A percentile compares a stretch with the other conserved stretches of the same genome.
These are phyloP conservation scores for Lepus timidus DNA, from an alignment of 2,113 vertebrate genomes.

Conservation along the genomic window DNA sequence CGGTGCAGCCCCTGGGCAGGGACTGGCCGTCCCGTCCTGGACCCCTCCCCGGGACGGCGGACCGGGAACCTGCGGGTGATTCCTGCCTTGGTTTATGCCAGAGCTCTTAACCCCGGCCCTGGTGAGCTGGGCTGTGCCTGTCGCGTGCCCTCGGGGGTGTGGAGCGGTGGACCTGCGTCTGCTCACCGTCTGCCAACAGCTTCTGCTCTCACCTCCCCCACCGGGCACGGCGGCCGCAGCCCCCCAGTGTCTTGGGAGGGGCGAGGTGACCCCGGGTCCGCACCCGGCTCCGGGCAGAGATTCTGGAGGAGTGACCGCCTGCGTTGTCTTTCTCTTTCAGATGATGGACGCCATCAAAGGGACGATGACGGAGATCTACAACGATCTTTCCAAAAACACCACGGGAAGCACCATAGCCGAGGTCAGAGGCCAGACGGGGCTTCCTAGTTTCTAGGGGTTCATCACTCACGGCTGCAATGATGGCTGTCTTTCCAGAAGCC, in stretches of 20 bases:
- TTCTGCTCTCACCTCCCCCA: fast-evolving
- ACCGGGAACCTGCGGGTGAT: not conserved
- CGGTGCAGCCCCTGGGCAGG: not conserved
- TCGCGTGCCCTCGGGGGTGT: fast-evolving
- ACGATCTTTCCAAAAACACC: conserved; percentile 97
- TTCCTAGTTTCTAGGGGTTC: not conserved
- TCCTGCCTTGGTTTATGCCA: not conserved
- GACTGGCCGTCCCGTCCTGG: not conserved
- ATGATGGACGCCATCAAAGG: conserved; percentile 99
- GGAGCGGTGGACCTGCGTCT: not conserved
- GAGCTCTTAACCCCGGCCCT: fast-evolving
- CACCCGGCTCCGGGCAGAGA: no score
- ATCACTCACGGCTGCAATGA: not conserved
- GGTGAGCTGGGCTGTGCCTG: not conserved
- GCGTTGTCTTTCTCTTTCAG: conserved; percentile 85
- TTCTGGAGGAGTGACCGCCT: no score
- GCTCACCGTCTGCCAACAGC: fast-evolving
- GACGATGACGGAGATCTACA: conserved; percentile 99
- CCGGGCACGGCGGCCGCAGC: not conserved
- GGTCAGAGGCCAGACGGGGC: conserved; percentile 84
- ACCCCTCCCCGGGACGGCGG: no score
- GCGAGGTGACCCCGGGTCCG: no score
- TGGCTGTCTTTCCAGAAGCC: not conserved
- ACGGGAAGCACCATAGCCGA: conserved; percentile 98
- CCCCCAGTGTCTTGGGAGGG: not conserved